phyloP scores from a whole-genome alignment of 2,888 invertebrate genomes.

The Taphrorychus bicolor region DNA sequence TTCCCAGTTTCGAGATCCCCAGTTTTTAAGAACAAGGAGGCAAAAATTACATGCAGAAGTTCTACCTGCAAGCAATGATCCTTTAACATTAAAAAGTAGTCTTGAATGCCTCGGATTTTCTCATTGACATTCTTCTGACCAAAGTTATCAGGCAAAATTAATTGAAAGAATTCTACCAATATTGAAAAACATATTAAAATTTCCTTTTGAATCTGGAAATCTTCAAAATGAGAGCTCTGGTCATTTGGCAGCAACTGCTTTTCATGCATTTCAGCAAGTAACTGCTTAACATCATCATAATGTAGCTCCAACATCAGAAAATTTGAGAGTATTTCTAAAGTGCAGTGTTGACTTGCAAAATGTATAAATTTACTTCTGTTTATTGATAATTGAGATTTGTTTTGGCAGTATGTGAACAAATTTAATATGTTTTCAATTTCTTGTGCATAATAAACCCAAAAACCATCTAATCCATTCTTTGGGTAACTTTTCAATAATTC shows the following conservation, averaged over 20 bases:
- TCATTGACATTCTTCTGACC: constrained; percentile 23
- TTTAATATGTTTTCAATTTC: constrained; percentile 49
- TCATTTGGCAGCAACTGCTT: no score
- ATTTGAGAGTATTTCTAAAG: constrained; percentile 48
- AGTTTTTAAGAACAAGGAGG: constrained; percentile 61
- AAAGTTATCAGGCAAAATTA: constrained; percentile 31
- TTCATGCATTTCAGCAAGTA: constrained; percentile 1
- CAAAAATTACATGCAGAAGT: constrained; percentile 76
- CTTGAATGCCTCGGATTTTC: constrained; percentile 36
- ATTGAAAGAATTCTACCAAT: constrained; percentile 40
- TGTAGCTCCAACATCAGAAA: constrained; percentile 45
- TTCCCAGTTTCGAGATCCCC: neutral
- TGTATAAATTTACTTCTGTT: constrained; percentile 42
- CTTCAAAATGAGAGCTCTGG: constrained; percentile 19
- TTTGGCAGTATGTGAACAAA: constrained; percentile 49
- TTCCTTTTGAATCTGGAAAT: constrained; percentile 19
- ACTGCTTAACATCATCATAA: constrained; percentile 36
- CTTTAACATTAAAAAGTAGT: constrained; percentile 40
- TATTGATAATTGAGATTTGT: constrained; percentile 15
- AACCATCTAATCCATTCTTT: constrained; percentile 45
- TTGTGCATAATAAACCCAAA: constrained; percentile 50
- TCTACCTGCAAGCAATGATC: constrained; percentile 61
- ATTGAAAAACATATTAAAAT: constrained; percentile 36
- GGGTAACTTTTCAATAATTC: constrained; percentile 33
- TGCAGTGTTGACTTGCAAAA: constrained; percentile 42